Conservation (phyloP, 1,140 invertebrate genomes). For the Lysiphlebus fabarum region DNA sequence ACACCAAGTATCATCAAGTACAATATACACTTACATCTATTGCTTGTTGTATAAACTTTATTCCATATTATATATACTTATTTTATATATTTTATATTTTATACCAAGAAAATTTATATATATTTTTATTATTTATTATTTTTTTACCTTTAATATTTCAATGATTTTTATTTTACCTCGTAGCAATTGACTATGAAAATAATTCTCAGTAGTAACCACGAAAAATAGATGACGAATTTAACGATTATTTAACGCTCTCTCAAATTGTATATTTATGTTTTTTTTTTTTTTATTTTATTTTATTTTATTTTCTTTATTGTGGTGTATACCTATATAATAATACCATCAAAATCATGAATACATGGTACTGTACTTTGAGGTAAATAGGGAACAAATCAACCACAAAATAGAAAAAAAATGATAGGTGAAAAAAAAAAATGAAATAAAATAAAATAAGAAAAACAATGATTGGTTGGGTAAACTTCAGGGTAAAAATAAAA, state of each 20-base stretch:
- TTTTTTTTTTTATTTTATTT: too few relatives aligned
- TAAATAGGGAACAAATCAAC: background rate
- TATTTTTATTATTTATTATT: background rate
- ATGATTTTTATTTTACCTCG: background rate
- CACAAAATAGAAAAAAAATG: background rate
- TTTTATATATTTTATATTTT: slow-evolving; percentile 9
- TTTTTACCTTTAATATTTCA: background rate
- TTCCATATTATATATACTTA: background rate
- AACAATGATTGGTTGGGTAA: background rate
- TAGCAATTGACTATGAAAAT: slow-evolving; percentile 7
- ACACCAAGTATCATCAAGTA: background rate
- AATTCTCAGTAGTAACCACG: slow-evolving; percentile 1
- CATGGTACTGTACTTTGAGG: slow-evolving; percentile 1
- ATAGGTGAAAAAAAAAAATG: background rate
- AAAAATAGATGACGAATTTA: slow-evolving; percentile 14
- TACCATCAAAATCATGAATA: slow-evolving; percentile 5
- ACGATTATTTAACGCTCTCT: slow-evolving; percentile 22
- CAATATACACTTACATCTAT: too few relatives aligned
- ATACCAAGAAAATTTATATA: background rate
- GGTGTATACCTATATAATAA: background rate
- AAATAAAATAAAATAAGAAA: background rate
- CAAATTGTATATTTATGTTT: too few relatives aligned
- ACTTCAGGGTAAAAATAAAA: too few relatives aligned
- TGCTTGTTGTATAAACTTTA: too few relatives aligned
- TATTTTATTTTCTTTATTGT: background rate